phyloP scores from a whole-genome alignment of 92 coral and sea anemone species.

The Porites rus region DNA sequence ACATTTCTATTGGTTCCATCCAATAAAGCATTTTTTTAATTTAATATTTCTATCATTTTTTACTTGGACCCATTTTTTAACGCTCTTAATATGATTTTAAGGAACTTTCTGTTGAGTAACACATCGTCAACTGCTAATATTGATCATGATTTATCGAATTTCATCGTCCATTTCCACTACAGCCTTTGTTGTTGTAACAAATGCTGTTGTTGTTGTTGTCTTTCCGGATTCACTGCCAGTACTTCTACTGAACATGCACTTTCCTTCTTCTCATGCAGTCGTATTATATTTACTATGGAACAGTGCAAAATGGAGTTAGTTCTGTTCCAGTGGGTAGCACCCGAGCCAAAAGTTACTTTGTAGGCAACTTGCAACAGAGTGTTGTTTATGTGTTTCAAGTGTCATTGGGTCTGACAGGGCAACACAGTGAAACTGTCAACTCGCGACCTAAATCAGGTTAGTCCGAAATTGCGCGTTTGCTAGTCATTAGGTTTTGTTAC shows the following conservation, averaged over 20 bases:
- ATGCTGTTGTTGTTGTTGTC: background rate
- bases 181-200: too few relatives aligned
- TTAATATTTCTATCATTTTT: too few relatives aligned
- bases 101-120: too few relatives aligned
- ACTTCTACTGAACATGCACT: background rate
- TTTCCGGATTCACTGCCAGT: background rate
- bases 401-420: slow-evolving; percentile 35
- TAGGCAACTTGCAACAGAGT: slow-evolving; percentile 7
- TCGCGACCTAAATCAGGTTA: slow-evolving; percentile 36
- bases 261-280: background rate
- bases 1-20: too few relatives aligned
- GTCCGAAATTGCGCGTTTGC: background rate
- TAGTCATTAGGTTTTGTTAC: too few relatives aligned
- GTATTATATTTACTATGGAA: slow-evolving; percentile 53
- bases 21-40: too few relatives aligned
- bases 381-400: slow-evolving; percentile 57
- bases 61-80: too few relatives aligned
- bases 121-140: too few relatives aligned
- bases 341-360: background rate
- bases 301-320: background rate
- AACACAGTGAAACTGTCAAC: slow-evolving; percentile 37
- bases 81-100: too few relatives aligned
- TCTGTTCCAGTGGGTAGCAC: slow-evolving; percentile 37
- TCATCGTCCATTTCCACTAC: too few relatives aligned
- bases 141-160: too few relatives aligned